phyloP scores from a whole-genome alignment of 2,113 vertebrate genomes.

The Galbula dea region DNA sequence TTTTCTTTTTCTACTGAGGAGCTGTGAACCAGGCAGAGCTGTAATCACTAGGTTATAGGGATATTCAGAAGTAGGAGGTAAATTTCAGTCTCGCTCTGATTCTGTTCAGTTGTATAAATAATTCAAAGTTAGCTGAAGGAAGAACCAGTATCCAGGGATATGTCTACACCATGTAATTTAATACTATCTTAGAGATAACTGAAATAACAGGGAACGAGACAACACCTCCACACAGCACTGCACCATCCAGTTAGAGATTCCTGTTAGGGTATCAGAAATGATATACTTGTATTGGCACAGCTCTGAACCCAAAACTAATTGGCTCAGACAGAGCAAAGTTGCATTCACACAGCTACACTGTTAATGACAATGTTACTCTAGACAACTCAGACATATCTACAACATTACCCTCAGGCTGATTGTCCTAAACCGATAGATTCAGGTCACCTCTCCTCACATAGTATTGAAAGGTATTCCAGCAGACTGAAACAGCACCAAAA shows the following conservation, averaged over 20 bases:
- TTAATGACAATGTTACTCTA: neutral
- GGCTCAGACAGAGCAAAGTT: neutral
- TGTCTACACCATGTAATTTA: neutral
- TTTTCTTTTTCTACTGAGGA: neutral
- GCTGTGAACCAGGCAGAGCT: neutral
- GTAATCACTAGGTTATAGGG: neutral
- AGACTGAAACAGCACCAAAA: neutral
- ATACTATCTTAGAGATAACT: neutral
- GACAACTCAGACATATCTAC: neutral
- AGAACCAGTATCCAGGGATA: neutral
- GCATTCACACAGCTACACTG: neutral
- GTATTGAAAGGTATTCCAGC: neutral
- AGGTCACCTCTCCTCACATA: neutral
- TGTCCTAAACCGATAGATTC: neutral
- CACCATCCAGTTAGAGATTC: neutral
- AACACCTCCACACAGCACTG: neutral
- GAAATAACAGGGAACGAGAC: neutral
- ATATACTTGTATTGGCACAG: neutral
- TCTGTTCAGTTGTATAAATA: slow-evolving; percentile 25
- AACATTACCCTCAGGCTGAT: neutral
- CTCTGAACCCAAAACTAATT: neutral
- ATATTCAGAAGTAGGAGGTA: neutral
- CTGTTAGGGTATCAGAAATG: neutral
- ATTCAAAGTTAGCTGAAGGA: slow-evolving; percentile 19
- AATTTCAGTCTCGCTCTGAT: neutral